Percentiles rank a stretch among this genome's conserved stretches.
Evolutionary conservation across 2,888 invertebrate species (phyloP).

Genomic region (Zaprionus lineosus): DNA sequence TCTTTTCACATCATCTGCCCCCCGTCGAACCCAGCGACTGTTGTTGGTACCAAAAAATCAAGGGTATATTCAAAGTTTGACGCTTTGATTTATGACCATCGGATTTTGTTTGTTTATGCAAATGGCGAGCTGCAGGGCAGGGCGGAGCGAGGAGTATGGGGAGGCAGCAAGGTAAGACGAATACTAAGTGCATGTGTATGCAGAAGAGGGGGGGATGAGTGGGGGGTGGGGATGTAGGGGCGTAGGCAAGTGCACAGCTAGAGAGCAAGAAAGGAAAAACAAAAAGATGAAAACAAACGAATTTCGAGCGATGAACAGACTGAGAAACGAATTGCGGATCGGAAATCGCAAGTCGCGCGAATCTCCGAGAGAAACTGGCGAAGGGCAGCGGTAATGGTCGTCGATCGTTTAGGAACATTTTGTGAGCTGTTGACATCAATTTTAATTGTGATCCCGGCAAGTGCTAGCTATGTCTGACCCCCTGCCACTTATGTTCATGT

Average conservation of each 20-base stretch:
- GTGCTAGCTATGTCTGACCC: constrained; percentile 50
- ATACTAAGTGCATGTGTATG: too few relatives aligned
- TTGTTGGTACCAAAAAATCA: too few relatives aligned
- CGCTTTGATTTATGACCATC: constrained; percentile 65
- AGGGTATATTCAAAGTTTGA: constrained; percentile 42
- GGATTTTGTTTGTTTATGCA: constrained; percentile 70
- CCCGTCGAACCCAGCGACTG: too few relatives aligned
- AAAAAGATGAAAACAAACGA: constrained; percentile 26
- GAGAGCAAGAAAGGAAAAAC: background rate
- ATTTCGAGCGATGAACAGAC: constrained; percentile 3
- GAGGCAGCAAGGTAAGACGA: too few relatives aligned
- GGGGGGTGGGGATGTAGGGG: too few relatives aligned
- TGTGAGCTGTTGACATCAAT: constrained; percentile 72
- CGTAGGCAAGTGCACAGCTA: too few relatives aligned
- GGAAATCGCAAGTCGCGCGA: too few relatives aligned
- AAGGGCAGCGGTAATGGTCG: too few relatives aligned
- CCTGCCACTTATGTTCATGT: too few relatives aligned
- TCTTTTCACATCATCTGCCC: too few relatives aligned
- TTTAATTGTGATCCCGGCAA: constrained; percentile 68
- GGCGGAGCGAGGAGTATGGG: background rate
- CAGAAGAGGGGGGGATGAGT: background rate
- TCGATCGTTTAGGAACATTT: constrained; percentile 54
- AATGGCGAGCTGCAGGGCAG: constrained; percentile 39
- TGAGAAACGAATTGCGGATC: constrained; percentile 20
- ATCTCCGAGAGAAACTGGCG: too few relatives aligned